Evolutionary conservation across 1,140 invertebrate species (phyloP), one percentile per base, ranked within the genome.

Genomic region (Micrasema minimum): DNA sequence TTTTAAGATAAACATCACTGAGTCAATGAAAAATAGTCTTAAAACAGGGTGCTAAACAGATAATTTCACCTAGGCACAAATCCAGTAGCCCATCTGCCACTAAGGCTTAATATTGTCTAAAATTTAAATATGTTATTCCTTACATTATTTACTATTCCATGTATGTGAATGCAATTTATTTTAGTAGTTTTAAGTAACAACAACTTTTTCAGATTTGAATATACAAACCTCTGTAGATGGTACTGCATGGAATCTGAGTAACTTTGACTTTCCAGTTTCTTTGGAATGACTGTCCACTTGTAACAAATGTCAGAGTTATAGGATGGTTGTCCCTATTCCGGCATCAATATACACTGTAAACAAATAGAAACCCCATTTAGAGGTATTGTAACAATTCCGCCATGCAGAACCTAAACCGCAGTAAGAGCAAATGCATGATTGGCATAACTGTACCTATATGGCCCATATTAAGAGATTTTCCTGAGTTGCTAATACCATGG

Each of bases 301-400:
- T 94, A 0, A 94, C 91, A 22, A 94, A 87, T 0, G 91, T 93
- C 18, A 95, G 74, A 9, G 90, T 91, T 6, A 94, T 87, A 0
- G 92, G 90, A 90, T 92, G 22, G 89, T 90, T 41, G 86, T 85
- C 0, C 92, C 90, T 1, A 90, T 79, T 0, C 92, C 92, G 10
- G 92, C 91, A 77, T 94, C 92, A 20, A 95, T 86, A 78, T 94
- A 95, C 89, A 95, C 93, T 95, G 77, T n/a, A 16, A 66, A 66
- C 41, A 64, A 46, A 45, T n/a, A 31, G 1, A 43, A 10, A 2
- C 6, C 1, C 23, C 10, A 22, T 26, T 23, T 23, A n/a, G n/a
- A n/a, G n/a, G n/a, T 41, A 41, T 41, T 41, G 1, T 2, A n/a
- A 41, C 14, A 12, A 41, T 41, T 1, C 14, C 7, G 11, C 5